A percentile compares a stretch with the other conserved stretches of the same genome.
phyloP scores from a whole-genome alignment of 1,140 invertebrate genomes.

The Oryctes rhinoceros region DNA sequence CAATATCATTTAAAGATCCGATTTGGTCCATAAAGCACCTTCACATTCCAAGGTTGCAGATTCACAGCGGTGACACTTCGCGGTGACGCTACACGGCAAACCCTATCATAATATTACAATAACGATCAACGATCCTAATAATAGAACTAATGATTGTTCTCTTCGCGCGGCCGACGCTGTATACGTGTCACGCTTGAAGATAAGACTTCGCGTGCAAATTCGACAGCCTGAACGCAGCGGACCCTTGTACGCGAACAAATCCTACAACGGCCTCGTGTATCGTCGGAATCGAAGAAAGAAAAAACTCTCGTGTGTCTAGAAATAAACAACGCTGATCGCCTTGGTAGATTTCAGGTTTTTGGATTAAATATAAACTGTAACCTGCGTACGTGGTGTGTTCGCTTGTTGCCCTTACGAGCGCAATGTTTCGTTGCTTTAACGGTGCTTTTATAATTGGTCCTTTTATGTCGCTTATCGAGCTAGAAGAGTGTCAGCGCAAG shows the following conservation, averaged over 20 bases:
- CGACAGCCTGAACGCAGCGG: background rate
- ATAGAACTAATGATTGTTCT: too few relatives aligned
- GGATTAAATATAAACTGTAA: background rate
- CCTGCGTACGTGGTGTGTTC: background rate
- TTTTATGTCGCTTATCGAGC: background rate
- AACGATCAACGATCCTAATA: too few relatives aligned
- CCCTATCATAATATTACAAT: too few relatives aligned
- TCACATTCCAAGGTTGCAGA: too few relatives aligned
- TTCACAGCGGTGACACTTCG: too few relatives aligned
- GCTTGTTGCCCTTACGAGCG: background rate
- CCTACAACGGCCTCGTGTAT: background rate
- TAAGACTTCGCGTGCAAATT: background rate
- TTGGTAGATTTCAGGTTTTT: background rate
- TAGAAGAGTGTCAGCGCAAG: background rate
- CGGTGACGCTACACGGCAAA: too few relatives aligned
- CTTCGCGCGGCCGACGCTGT: background rate
- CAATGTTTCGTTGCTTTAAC: background rate
- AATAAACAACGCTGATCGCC: background rate
- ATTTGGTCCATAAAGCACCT: too few relatives aligned
- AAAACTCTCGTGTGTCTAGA: background rate
- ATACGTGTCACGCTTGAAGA: background rate
- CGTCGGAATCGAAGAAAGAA: background rate
- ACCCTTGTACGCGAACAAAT: background rate
- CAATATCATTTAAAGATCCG: too few relatives aligned
- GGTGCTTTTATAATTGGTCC: constrained; percentile 1